Evolutionary conservation across 2,797 vertebrate genomes (phyloP), one percentile per base, ranked within the genome.

Genomic region (Sebastes vulpes): DNA sequence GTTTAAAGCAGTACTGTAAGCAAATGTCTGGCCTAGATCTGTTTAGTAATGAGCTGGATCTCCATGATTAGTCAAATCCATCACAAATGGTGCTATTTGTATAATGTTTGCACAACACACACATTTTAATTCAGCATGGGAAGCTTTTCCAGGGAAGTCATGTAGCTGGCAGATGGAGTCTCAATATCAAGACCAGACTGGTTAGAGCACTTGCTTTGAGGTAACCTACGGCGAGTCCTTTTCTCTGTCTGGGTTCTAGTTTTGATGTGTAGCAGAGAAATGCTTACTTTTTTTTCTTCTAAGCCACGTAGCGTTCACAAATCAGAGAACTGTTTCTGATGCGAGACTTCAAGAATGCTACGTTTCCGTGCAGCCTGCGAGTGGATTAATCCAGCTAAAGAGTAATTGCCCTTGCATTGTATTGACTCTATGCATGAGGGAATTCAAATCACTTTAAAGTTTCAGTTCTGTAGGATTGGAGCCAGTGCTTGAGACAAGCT

Each of bases 361-460:
- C 52, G 29, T 88, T 88, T 86, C 65, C 61, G 50, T 28, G 58
- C 82, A 68, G 85, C 48, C 84, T 81, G 84, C 77, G 46, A 92
- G 85, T 86, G 89, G 88, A 91, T 92, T 94, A 92, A 88, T 92
- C 81, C 87, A 88, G 89, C 83, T 82, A 35, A 83, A 81, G 87
- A 91, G 85, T 89, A 92, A 93, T 92, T 93, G 89, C 86, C 75
- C 77, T 82, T 73, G 84, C 81, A 85, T 89, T 91, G 87, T 90
- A 87, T 89, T 84, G 91, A 89, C 84, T 93, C 26, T 74, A 77
- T 89, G 89, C 86, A 91, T 90, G 88, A 91, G 84, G 81, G 88
- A 89, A 89, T 91, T 88, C 85, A 88, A 93, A 94, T 91, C 85
- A 89, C 92, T 90, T 93, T 90, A 81, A 91, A 79, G 83, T 92